phyloP scores from a whole-genome alignment of 2,113 vertebrate genomes.

The Pteronura brasiliensis region DNA sequence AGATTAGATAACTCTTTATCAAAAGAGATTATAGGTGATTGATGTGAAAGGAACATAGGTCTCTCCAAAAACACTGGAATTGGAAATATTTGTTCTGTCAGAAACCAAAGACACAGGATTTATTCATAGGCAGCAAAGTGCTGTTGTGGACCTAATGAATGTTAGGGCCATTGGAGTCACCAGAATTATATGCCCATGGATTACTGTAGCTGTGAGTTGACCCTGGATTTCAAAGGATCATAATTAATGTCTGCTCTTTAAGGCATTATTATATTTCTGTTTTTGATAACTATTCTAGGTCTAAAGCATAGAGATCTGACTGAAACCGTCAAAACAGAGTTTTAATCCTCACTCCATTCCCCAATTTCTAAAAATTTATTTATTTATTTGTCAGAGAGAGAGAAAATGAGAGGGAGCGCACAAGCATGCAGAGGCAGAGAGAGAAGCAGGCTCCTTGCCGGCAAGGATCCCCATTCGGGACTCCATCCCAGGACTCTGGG shows the following conservation, averaged over 20 bases:
- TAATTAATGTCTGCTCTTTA: not conserved
- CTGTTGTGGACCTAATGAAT: not conserved
- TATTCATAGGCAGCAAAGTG: not conserved
- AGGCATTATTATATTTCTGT: not conserved
- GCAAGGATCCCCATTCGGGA: too few species aligned
- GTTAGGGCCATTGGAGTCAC: not conserved
- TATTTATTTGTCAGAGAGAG: too few species aligned
- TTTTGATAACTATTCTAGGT: not conserved
- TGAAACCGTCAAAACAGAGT: not conserved
- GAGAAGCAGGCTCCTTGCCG: too few species aligned
- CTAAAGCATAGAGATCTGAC: not conserved
- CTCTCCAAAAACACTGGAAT: not conserved
- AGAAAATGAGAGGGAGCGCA: too few species aligned
- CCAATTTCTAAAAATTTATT: not conserved
- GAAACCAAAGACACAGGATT: not conserved
- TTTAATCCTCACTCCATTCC: not conserved
- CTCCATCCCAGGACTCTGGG: too few species aligned
- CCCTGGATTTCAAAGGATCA: not conserved
- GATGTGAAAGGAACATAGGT: not conserved
- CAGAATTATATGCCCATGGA: not conserved
- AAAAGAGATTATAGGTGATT: not conserved
- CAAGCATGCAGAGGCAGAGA: too few species aligned
- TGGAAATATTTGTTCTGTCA: not conserved
- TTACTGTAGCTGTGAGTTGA: not conserved
- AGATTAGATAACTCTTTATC: not conserved